A percentile compares a stretch with the other conserved stretches of the same genome.
phyloP scores from a whole-genome alignment of 2,888 invertebrate genomes.

The Melinaea marsaeus region DNA sequence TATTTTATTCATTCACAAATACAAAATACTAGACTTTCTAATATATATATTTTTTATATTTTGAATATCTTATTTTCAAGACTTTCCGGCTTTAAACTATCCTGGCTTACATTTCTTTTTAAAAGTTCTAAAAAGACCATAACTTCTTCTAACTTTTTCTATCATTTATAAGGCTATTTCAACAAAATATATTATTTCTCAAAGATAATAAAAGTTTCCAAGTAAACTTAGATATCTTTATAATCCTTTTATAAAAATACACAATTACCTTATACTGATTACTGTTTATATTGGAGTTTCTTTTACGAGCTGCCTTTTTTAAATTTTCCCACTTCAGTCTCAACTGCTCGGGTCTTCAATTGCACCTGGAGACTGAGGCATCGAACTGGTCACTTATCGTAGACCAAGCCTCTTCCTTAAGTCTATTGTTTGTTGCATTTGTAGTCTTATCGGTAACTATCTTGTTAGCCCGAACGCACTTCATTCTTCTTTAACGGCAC shows the following conservation, averaged over 20 bases:
- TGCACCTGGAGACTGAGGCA: slow-evolving; percentile 14
- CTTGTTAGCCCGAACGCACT: slow-evolving; percentile 16
- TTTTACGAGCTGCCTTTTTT: slow-evolving; percentile 27
- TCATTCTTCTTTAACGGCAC: slow-evolving; percentile 25
- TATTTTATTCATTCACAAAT: no score
- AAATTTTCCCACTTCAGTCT: slow-evolving; percentile 31
- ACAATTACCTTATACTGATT: slow-evolving; percentile 9
- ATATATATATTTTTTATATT: no score
- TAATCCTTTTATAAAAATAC: neutral
- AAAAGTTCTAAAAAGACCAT: no score
- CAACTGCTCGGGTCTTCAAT: slow-evolving; percentile 24
- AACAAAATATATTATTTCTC: no score
- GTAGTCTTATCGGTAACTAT: slow-evolving; percentile 24
- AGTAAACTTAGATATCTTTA: no score
- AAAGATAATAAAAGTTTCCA: no score
- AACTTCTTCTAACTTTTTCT: no score
- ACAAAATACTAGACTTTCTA: no score
- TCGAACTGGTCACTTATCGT: slow-evolving; percentile 21
- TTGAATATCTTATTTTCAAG: no score
- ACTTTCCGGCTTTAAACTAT: no score
- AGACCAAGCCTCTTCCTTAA: slow-evolving; percentile 28
- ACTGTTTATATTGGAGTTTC: slow-evolving; percentile 9
- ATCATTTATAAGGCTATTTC: no score
- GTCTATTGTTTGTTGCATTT: slow-evolving; percentile 27
- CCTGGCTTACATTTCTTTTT: no score